phyloP scores from a whole-genome alignment of 2,888 invertebrate genomes.

The Cataglyphis altisquamis region DNA sequence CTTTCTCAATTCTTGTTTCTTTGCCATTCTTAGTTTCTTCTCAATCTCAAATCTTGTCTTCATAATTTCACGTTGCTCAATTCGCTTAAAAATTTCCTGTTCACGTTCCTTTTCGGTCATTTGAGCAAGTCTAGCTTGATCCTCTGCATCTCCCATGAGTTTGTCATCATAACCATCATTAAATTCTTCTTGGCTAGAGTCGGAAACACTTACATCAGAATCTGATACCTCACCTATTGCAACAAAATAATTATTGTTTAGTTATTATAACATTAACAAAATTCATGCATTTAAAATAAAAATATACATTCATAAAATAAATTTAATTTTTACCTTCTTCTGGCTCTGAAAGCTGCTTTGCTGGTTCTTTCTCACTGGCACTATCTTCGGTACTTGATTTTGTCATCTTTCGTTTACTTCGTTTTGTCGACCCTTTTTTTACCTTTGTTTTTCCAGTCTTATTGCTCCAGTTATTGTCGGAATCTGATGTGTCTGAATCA shows the following conservation, averaged over 20 bases:
- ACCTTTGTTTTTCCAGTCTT: constrained; percentile 85
- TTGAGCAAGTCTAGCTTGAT: constrained; percentile 94
- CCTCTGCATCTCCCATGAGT: constrained; percentile 98
- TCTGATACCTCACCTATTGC: constrained; percentile 92
- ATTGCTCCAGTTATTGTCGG: constrained; percentile 87
- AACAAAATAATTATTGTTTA: constrained; percentile 21
- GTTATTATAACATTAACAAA: not conserved
- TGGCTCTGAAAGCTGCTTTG: constrained; percentile 90
- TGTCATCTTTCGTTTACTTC: constrained; percentile 86
- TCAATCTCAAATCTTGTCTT: constrained; percentile 98
- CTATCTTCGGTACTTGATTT: constrained; percentile 86
- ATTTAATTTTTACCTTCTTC: constrained; percentile 90
- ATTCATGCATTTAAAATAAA: not conserved
- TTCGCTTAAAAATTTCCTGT: constrained; percentile 98
- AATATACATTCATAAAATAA: not conserved
- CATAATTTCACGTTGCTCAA: constrained; percentile 97
- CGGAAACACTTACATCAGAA: constrained; percentile 88
- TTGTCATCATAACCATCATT: constrained; percentile 99
- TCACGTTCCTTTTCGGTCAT: constrained; percentile 99
- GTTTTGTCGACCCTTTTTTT: constrained; percentile 84
- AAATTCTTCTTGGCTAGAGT: constrained; percentile 94
- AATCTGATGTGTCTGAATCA: constrained; percentile 87
- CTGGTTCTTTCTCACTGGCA: constrained; percentile 86
- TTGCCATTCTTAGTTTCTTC: constrained; percentile 95
- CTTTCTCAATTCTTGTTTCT: constrained; percentile 91